Base-by-base conservation (phyloP, 2,113 vertebrate genomes). In the Eurypyga helias region DNA sequence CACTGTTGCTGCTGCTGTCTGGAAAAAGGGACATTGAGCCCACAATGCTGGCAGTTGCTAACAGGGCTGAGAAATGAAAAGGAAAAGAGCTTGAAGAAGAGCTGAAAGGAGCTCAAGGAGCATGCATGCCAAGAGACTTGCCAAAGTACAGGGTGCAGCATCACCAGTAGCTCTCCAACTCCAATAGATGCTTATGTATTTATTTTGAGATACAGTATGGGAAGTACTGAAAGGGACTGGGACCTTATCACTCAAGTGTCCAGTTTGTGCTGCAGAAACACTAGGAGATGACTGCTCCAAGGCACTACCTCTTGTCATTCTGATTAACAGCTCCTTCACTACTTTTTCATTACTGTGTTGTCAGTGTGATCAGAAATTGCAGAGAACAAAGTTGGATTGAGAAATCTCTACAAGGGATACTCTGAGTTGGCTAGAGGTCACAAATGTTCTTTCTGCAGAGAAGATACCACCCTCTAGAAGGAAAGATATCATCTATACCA, bases 1-100 rank as follows among this genome's bases (percentile, higher is more conserved):
- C 0, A 0, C 21, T 76, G 31, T 38, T 80, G 10, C 6, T 80
- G 28, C n/a, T 70, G 28, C 12, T 71, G 61, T 24, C 12, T 83
- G 31, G 71, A 69, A n/a, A 83, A 83, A 49, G 24, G 33, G 43
- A 49, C 28, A 36, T 41, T 0, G 2, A 58, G 15, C 31, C 46
- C 69, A 70, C 31, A 45, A 0, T 25, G 17, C 6, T 60, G 43
- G 13, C 77, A 38, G 49, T 6, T 73, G 23, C 9, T 76, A 75
- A 29, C 11, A 66, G 13, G 23, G 16, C 13, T 70, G 48, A 9
- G 46, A 93, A 29, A 73, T 33, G 25, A 86, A 51, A 29, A 75
- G 19, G 46, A 58, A 75, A 73, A 91, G 73, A 84, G 26, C 14
- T 54, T 5, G 1, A 81, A 73, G 36, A 91, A 89, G 33, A 84